Base-by-base conservation (phyloP, 2,113 vertebrate species). In the Monopterus albus region DNA sequence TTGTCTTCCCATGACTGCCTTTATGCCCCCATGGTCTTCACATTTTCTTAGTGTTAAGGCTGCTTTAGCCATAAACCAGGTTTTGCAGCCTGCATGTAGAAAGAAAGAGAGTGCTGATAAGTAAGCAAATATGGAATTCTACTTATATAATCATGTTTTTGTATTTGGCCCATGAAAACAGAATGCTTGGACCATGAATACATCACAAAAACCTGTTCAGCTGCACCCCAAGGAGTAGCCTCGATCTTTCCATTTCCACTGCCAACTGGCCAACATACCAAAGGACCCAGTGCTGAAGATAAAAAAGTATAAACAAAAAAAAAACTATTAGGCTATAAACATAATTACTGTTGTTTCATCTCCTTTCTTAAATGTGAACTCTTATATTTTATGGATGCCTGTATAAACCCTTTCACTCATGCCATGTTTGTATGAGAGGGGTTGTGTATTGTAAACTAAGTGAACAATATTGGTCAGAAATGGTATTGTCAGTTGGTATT, bases 341-440 rank as follows among this genome's bases (percentile, higher is more conserved):
- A 93, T 88, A 93, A 94, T 94, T 93, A 92, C 88, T 89, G 87
- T 77, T 81, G 85, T 86, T 87, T 92, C 88, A 88, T 92, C 85
- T 83, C 79, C 87, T 68, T 71, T 82, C 92, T 93, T 92, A 90
- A 80, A 91, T 83, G 82, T 92, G 91, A 94, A 92, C 92, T 77
- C 81, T 88, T 92, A 94, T 94, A 85, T 91, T 94, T 95, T 91
- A 94, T 95, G 89, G 72, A 93, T 91, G 52, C 81, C 85, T 81
- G 76, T 76, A 88, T 84, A 81, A 83, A 86, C 79, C 72, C 75
- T 33, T 52, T 75, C 66, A 76, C 29, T 82, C 51, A 50, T n/a
- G n/a, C n/a, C n/a, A n/a, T n/a, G n/a, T n/a, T n/a, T n/a, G 76
- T 79, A 88, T 79, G 42, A 83, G 46, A 72, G 28, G 36, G 38